Evolutionary conservation across 2,888 invertebrate genomes (phyloP).

Genomic region (Gastracanthus pulcherrimus): DNA sequence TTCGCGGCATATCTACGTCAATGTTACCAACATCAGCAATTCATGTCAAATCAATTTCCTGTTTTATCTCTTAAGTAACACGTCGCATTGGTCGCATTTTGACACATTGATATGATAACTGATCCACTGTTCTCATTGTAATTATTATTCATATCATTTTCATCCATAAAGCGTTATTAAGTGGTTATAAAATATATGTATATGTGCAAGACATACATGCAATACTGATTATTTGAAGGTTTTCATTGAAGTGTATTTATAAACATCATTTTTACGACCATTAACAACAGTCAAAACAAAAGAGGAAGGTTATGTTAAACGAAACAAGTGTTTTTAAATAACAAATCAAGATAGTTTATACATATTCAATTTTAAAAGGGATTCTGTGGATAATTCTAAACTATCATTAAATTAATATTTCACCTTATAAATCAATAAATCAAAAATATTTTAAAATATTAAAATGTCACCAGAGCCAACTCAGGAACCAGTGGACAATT

Average conservation of each 20-base stretch:
- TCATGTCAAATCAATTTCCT: neutral
- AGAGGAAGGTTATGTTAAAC: conserved; percentile 25
- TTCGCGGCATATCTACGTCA: neutral
- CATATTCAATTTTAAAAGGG: neutral
- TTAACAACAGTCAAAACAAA: neutral
- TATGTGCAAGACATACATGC: neutral
- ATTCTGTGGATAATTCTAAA: neutral
- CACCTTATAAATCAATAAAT: neutral
- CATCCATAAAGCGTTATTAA: neutral
- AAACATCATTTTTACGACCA: neutral
- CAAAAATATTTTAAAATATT: neutral
- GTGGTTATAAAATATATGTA: neutral
- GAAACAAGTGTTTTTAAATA: neutral
- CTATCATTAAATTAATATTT: neutral
- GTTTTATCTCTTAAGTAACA: neutral
- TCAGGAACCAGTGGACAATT: conserved; percentile 70
- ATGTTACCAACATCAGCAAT: neutral
- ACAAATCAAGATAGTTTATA: neutral
- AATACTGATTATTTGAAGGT: neutral
- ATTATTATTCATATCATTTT: neutral
- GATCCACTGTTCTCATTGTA: neutral
- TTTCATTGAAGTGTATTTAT: neutral
- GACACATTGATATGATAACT: neutral
- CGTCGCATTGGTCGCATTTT: neutral
- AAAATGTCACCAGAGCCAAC: conserved; percentile 73